phyloP scores from a whole-genome alignment of 2,888 invertebrate species.

The Amorpha juglandis region DNA sequence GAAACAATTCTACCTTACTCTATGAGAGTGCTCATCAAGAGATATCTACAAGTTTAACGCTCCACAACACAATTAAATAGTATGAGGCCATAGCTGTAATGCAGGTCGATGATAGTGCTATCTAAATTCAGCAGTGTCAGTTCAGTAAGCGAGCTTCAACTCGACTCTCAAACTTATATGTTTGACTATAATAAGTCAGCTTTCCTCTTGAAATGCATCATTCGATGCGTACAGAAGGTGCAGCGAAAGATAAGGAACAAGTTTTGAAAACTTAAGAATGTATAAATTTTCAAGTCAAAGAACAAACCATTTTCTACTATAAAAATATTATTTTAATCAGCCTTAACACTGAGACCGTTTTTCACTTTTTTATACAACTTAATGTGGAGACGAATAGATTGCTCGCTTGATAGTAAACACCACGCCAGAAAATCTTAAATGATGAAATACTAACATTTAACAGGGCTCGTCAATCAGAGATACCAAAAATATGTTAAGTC shows the following conservation, averaged over 20 bases:
- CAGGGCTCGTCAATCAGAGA: no score
- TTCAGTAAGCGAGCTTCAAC: constrained; percentile 43
- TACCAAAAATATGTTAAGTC: no score
- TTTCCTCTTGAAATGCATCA: constrained; percentile 33
- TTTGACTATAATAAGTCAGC: constrained; percentile 63
- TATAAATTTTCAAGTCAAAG: no score
- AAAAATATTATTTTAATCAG: no score
- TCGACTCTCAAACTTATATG: constrained; percentile 60
- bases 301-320: no score
- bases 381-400: no score
- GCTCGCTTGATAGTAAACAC: no score
- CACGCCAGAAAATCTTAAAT: no score
- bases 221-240: constrained; percentile 12
- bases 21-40: not conserved
- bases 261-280: no score
- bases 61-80: constrained; percentile 37
- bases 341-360: no score
- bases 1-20: not conserved
- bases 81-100: constrained; percentile 50
- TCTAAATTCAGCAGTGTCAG: constrained; percentile 63
- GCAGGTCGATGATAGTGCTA: constrained; percentile 57
- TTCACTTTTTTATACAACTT: no score
- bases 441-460: no score
- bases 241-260: not conserved
- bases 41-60: constrained; percentile 32